These are phyloP conservation scores for Epistrophe grossulariae DNA, from an alignment of 2,888 invertebrate species.

Conservation along the genomic window DNA sequence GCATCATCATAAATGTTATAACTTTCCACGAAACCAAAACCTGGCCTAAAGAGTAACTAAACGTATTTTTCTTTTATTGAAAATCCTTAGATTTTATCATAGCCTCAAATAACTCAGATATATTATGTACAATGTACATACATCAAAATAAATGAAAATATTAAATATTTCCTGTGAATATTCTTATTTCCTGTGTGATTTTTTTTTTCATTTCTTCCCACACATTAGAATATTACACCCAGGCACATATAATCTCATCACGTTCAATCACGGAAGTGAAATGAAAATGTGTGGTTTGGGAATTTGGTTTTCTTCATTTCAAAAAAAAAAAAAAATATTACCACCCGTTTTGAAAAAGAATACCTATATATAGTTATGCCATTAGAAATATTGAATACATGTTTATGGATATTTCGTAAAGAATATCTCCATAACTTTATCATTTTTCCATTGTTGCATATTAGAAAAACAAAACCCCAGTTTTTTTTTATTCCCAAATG, in stretches of 20 bases:
- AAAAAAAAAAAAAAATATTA: not conserved
- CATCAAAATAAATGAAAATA: not conserved
- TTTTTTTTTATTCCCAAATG: constrained; percentile 19
- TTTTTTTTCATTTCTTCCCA: not conserved
- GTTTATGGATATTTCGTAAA: not conserved
- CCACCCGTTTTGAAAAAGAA: not conserved
- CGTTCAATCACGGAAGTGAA: not conserved
- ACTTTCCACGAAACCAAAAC: too few species aligned
- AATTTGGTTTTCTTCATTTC: constrained; percentile 6
- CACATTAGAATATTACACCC: constrained; percentile 1
- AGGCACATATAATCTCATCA: not conserved
- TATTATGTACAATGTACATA: too few species aligned
- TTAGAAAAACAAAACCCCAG: not conserved
- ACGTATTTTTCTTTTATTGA: not conserved
- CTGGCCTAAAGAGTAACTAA: not conserved
- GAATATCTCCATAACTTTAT: not conserved
- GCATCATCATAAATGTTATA: too few species aligned
- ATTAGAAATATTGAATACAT: constrained; percentile 24
- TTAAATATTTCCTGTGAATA: not conserved
- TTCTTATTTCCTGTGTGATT: not conserved
- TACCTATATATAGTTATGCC: not conserved
- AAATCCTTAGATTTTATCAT: not conserved
- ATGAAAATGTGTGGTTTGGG: constrained; percentile 8
- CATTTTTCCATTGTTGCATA: not conserved
- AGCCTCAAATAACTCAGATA: not conserved